Evolutionary conservation across 1,140 invertebrate species (phyloP).

Genomic region (Ceratosolen fusciceps): DNA sequence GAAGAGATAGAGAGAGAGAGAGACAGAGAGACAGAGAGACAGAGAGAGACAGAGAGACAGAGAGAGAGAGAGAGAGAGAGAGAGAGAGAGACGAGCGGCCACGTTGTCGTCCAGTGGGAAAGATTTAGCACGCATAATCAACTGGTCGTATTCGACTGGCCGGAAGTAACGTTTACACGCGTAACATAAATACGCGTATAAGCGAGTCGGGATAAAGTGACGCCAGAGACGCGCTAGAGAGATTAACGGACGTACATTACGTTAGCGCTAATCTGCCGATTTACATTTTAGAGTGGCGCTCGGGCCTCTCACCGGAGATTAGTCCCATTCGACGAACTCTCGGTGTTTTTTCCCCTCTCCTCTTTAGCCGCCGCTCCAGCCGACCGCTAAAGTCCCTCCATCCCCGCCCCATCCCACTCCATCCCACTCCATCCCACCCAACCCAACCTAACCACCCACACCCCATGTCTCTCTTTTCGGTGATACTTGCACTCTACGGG

Average conservation of each 20-base stretch:
- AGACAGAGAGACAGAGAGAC: too few species aligned
- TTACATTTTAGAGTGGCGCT: conserved; percentile 62
- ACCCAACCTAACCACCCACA: too few species aligned
- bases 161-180: conserved; percentile 6
- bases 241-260: conserved; percentile 59
- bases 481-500: conserved; percentile 9
- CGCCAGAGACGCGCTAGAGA: conserved; percentile 67
- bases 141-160: conserved; percentile 29
- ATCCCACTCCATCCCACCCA: too few species aligned
- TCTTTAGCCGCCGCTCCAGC: not conserved
- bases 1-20: too few species aligned
- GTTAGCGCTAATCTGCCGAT: conserved; percentile 57
- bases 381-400: too few species aligned
- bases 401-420: too few species aligned
- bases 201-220: conserved; percentile 58
- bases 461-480: not conserved
- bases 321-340: conserved; percentile 35
- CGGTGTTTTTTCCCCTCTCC: conserved; percentile 36
- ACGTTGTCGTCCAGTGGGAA: too few species aligned
- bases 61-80: too few species aligned
- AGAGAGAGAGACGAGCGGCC: too few species aligned
- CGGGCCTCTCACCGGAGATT: not conserved
- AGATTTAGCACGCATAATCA: not conserved
- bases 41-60: too few species aligned
- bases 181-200: not conserved